Base-by-base conservation (phyloP, 2,888 invertebrate genomes). In the Formica aserva region DNA sequence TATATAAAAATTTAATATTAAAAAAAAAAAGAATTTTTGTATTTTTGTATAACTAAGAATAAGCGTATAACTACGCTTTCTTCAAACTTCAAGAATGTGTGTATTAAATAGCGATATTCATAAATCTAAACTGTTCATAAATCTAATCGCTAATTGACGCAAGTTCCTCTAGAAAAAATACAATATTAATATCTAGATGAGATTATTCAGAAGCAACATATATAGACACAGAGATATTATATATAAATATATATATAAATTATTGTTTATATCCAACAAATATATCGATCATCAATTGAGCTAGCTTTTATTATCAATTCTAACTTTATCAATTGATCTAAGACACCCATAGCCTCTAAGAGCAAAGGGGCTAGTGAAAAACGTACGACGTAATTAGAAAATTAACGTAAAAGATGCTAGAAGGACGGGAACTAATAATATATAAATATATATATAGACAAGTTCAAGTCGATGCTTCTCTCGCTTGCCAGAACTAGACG, bases 321-420 rank as follows among this genome's bases (percentile, higher is more conserved):
- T 89, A 89, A 87, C 85, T 86, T 89, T 84, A 87, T 87, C 88
- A 91, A 92, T 85, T 91, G 86, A 83, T 91, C 93, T 93, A 93
- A 92, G 84, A 93, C 92, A 93, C 91, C 91, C 91, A 93, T 89
- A 92, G 92, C 88, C 86, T 91, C 92, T 93, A 93, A 90, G 48
- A 52, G 85, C 84, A 85, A 86, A 85, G 69, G 48, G n/a, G 69
- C 85, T 82, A 85, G 67, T 77, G 63, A 77, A 74, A 86, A 86
- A 85, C 60, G 63, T 32, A 81, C 52, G 75, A 82, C 72, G 69
- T 45, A 83, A 74, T 77, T 74, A 71, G 71, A 66, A 77, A n/a
- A 66, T 75, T 84, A 84, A 82, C 55, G 62, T 38, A 57, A 38
- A 26, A 82, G 29, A n/a, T 52, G 32, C 71, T 81, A 80, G 74